Percentiles rank a stretch among this genome's conserved stretches.
phyloP scores from a whole-genome alignment of 2,888 invertebrate species.

The Catotricha subobsoleta region DNA sequence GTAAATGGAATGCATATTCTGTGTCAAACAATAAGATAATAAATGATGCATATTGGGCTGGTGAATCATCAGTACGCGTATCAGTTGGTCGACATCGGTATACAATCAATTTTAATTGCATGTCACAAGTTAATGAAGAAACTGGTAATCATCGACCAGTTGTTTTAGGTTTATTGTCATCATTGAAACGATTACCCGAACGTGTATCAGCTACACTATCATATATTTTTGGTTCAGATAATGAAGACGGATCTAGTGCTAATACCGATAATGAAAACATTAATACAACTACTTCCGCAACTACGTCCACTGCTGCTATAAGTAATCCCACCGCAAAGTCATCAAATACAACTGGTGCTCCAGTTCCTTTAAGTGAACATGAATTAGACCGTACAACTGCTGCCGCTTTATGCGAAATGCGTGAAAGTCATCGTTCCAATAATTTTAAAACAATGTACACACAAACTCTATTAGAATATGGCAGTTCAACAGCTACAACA shows the following conservation, averaged over 20 bases:
- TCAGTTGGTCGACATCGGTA: constrained; percentile 56
- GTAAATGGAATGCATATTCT: constrained; percentile 62
- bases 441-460: background rate
- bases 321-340: background rate
- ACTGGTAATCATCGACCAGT: constrained; percentile 67
- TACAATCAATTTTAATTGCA: constrained; percentile 56
- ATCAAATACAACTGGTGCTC: too few relatives aligned
- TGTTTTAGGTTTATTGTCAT: constrained; percentile 37
- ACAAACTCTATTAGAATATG: too few relatives aligned
- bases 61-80: constrained; percentile 49
- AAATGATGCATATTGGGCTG: constrained; percentile 58
- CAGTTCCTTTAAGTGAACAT: too few relatives aligned
- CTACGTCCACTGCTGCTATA: background rate
- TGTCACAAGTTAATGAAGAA: constrained; percentile 72
- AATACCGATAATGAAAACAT: background rate
- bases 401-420: constrained; percentile 1
- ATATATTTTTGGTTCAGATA: background rate
- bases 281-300: background rate
- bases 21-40: constrained; percentile 53
- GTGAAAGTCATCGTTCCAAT: background rate
- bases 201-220: background rate
- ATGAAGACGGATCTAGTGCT: constrained; percentile 1
- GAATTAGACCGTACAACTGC: constrained; percentile 1
- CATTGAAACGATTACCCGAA: constrained; percentile 1
- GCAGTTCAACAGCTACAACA: too few relatives aligned